Evolutionary conservation across 92 coral and sea anemone genomes (phyloP).

Genomic region (Phymanthus crucifer): DNA sequence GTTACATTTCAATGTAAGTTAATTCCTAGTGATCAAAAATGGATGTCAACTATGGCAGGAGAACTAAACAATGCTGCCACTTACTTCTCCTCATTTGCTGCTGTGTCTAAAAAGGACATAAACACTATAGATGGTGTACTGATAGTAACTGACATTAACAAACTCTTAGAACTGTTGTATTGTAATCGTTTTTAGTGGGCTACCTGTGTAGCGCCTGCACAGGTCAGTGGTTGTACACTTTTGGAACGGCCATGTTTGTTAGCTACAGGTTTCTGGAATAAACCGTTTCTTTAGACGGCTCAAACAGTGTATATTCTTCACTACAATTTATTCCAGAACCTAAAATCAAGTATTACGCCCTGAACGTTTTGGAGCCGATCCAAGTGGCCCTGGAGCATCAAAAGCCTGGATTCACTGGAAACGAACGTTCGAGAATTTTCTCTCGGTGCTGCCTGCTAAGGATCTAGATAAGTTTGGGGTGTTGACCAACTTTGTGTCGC

Average conservation of each 20-base stretch:
- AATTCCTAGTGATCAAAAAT: not conserved
- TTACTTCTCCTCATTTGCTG: not conserved
- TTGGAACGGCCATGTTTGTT: too few species aligned
- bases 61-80: not conserved
- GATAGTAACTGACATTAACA: too few species aligned
- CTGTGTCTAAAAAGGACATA: not conserved
- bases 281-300: too few species aligned
- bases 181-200: too few species aligned
- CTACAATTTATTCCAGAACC: not conserved
- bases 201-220: too few species aligned
- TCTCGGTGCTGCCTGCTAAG: slow-evolving; percentile 37
- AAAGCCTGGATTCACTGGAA: slow-evolving; percentile 50
- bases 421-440: slow-evolving; percentile 47
- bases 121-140: too few species aligned
- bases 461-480: slow-evolving; percentile 35
- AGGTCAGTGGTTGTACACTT: too few species aligned
- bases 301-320: too few species aligned
- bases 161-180: too few species aligned
- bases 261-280: too few species aligned
- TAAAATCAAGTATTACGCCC: slow-evolving; percentile 50
- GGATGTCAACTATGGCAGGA: not conserved
- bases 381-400: slow-evolving; percentile 36
- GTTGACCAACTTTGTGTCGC: slow-evolving; percentile 49
- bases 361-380: slow-evolving; percentile 50
- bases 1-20: not conserved